phyloP scores from a whole-genome alignment of 2,113 vertebrate genomes.

The mouse (Mus musculus) region GRCm39 chr5:79112501-79113000 shows the following conservation, averaged over 20 bases:
- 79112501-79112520: background rate
- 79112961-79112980: too few species aligned
- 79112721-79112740: background rate
- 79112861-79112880: too few species aligned
- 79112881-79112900: too few species aligned
- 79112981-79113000: too few species aligned
- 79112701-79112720: background rate
- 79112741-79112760: background rate
- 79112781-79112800: background rate
- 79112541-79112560: background rate
- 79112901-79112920: too few species aligned
- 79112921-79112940: too few species aligned
- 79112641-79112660: background rate
- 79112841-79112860: too few species aligned
- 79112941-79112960: too few species aligned
- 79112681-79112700: background rate
- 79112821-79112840: too few species aligned
- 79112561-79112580: background rate
- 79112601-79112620: background rate
- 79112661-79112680: background rate
- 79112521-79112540: background rate
- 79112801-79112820: too few species aligned
- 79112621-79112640: background rate
- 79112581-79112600: background rate
- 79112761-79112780: background rate